These are phyloP conservation scores for Clivina fossor DNA, from an alignment of 2,888 invertebrate species.

Conservation along the genomic window DNA sequence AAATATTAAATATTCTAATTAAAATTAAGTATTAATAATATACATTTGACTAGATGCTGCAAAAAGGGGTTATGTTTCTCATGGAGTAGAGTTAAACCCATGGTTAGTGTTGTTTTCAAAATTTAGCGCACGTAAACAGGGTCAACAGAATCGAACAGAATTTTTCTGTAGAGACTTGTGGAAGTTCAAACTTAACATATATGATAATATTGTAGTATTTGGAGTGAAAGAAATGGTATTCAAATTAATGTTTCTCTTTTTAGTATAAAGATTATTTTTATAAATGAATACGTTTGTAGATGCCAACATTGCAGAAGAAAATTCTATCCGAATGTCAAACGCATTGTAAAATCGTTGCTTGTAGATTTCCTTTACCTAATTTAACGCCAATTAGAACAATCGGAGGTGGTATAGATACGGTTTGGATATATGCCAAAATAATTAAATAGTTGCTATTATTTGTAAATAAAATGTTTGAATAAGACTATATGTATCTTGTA, in stretches of 20 bases:
- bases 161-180: slow-evolving; percentile 79
- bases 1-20: slow-evolving; percentile 23
- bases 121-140: slow-evolving; percentile 59
- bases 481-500: too few species aligned
- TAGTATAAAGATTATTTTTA: too few species aligned
- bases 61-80: slow-evolving; percentile 69
- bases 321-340: slow-evolving; percentile 66
- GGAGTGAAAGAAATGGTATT: slow-evolving; percentile 91
- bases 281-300: slow-evolving; percentile 58
- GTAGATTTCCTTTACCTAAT: slow-evolving; percentile 86
- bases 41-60: slow-evolving; percentile 66
- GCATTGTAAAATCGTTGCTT: slow-evolving; percentile 75
- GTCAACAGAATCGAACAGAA: slow-evolving; percentile 56
- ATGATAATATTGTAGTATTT: slow-evolving; percentile 87
- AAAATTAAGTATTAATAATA: not conserved
- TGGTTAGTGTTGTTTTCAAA: slow-evolving; percentile 87
- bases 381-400: slow-evolving; percentile 67
- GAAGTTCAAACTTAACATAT: slow-evolving; percentile 74
- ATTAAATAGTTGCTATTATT: too few species aligned
- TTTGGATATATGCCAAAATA: slow-evolving; percentile 95
- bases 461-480: too few species aligned
- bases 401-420: slow-evolving; percentile 82
- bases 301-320: slow-evolving; percentile 80
- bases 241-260: slow-evolving; percentile 27
- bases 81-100: slow-evolving; percentile 90